Conservation (phyloP, 2,797 vertebrate genomes). For the Acomys russatus region DNA sequence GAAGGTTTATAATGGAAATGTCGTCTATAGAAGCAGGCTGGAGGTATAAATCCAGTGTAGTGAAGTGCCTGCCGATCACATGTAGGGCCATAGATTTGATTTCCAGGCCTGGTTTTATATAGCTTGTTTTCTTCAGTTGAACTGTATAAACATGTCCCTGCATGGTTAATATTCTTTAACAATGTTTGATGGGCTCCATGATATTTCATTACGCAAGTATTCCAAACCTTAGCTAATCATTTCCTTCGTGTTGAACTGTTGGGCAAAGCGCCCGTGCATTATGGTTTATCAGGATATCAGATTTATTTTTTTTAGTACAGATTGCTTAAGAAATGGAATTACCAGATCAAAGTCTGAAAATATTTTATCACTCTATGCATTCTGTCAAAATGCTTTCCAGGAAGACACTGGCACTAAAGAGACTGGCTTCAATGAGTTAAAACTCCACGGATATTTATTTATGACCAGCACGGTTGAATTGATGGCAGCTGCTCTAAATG, state of each 20-base stretch:
- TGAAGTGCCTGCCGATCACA: background rate
- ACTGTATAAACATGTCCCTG: slow-evolving; percentile 64
- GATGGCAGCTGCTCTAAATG: slow-evolving; percentile 76
- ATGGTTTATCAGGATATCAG: slow-evolving; percentile 60
- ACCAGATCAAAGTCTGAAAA: slow-evolving; percentile 58
- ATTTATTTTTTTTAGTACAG: slow-evolving; percentile 67
- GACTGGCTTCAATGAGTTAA: slow-evolving; percentile 66
- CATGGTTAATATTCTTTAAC: slow-evolving; percentile 60
- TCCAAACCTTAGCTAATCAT: slow-evolving; percentile 59
- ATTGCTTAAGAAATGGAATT: slow-evolving; percentile 45
- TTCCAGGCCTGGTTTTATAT: background rate
- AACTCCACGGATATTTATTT: slow-evolving; percentile 78
- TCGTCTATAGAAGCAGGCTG: slow-evolving; percentile 45
- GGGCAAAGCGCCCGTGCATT: slow-evolving; percentile 44
- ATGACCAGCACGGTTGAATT: slow-evolving; percentile 73
- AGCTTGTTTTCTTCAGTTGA: slow-evolving; percentile 61
- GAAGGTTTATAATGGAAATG: slow-evolving; percentile 45
- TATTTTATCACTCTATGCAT: slow-evolving; percentile 51
- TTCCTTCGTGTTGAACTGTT: slow-evolving; percentile 65
- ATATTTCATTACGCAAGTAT: slow-evolving; percentile 62
- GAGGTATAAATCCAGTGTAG: background rate
- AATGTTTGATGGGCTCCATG: slow-evolving; percentile 60
- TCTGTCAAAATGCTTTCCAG: slow-evolving; percentile 67
- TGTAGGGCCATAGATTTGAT: background rate
- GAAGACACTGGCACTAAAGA: slow-evolving; percentile 59